These are phyloP conservation scores for Crocidura indochinensis DNA, from an alignment of 2,797 vertebrate species.

Conservation along the genomic window DNA sequence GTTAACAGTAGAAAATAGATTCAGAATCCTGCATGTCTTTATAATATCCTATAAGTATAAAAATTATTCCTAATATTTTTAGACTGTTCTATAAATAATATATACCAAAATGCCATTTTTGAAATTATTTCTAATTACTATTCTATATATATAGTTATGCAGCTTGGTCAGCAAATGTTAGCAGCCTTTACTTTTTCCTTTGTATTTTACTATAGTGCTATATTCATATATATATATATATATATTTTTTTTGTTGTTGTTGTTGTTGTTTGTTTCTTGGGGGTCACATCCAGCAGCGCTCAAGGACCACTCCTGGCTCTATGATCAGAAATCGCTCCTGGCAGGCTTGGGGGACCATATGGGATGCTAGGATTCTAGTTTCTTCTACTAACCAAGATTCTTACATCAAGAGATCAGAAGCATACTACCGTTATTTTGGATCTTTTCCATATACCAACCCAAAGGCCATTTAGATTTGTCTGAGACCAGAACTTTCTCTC, in stretches of 20 bases:
- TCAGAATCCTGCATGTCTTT: background rate
- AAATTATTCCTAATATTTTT: constrained; percentile 45
- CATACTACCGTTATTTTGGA: background rate
- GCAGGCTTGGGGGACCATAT: too few species aligned
- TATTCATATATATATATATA: background rate
- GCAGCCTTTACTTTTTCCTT: constrained; percentile 62
- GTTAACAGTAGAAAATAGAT: constrained; percentile 8
- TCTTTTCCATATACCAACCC: background rate
- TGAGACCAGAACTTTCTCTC: background rate
- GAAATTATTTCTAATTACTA: constrained; percentile 52
- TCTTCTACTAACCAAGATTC: background rate
- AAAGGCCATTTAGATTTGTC: background rate
- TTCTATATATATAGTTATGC: constrained; percentile 63
- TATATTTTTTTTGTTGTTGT: too few species aligned
- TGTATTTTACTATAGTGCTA: constrained; percentile 6
- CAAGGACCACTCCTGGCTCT: too few species aligned
- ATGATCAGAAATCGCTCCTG: too few species aligned
- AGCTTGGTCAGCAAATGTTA: constrained; percentile 59
- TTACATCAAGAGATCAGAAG: background rate
- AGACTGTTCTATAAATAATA: constrained; percentile 22
- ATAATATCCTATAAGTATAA: constrained; percentile 55
- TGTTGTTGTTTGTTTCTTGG: too few species aligned
- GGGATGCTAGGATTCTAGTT: background rate
- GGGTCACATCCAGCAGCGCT: too few species aligned
- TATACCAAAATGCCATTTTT: constrained; percentile 21